Percentiles rank a stretch among this genome's conserved stretches.
These are phyloP conservation scores for Andrena bicolor DNA, from an alignment of 2,888 invertebrate species.

Conservation along the genomic window DNA sequence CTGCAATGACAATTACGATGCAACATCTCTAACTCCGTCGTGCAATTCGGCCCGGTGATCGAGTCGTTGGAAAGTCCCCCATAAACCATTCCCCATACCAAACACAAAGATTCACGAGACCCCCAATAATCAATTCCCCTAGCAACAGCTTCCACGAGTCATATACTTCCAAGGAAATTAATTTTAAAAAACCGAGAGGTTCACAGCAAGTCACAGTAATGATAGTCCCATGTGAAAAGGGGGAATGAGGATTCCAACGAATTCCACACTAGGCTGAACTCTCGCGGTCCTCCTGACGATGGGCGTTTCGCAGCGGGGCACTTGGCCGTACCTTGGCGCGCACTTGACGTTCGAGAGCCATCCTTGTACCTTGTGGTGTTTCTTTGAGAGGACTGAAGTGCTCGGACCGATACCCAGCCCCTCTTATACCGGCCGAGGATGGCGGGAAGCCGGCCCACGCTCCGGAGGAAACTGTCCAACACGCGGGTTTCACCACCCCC, in stretches of 20 bases:
- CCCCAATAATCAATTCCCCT: no score
- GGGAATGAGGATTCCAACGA: neutral
- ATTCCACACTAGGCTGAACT: constrained; percentile 1
- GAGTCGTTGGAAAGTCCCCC: no score
- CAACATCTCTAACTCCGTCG: neutral
- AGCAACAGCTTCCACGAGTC: no score
- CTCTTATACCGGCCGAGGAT: constrained; percentile 79
- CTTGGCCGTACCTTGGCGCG: constrained; percentile 90
- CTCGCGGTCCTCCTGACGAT: neutral
- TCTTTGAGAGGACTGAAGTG: constrained; percentile 79
- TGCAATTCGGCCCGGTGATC: no score
- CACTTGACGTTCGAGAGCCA: constrained; percentile 97
- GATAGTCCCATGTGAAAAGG: neutral
- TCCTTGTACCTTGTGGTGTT: constrained; percentile 84
- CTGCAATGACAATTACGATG: constrained; percentile 84
- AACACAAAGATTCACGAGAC: no score
- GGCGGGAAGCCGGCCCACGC: constrained; percentile 78
- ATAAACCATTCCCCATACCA: no score
- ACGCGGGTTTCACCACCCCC: constrained; percentile 48
- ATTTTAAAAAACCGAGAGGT: no score
- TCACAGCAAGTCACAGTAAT: neutral
- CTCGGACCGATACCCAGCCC: constrained; percentile 70
- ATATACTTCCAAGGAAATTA: no score
- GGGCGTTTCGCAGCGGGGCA: neutral
- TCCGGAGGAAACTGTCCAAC: constrained; percentile 71